Conservation (phyloP, 1,140 invertebrate species). For the Chymomyza costata region DNA sequence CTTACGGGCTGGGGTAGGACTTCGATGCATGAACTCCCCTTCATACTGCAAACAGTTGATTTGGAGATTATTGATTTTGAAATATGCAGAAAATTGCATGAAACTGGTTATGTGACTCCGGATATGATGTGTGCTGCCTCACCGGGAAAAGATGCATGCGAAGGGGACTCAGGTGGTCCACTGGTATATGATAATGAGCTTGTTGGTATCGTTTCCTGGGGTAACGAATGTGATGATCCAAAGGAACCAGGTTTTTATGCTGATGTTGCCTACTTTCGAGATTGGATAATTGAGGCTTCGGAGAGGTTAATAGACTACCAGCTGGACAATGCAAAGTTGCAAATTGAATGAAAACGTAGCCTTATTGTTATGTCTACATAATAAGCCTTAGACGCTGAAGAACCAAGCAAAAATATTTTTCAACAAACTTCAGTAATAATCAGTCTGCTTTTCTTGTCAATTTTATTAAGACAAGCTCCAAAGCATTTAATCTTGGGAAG, state of each 20-base stretch:
- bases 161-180: conserved; percentile 21
- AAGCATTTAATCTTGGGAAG: no score
- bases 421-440: no score
- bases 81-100: not conserved
- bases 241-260: conserved; percentile 83
- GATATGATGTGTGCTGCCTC: conserved; percentile 26
- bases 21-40: not conserved
- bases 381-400: no score
- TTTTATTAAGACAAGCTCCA: no score
- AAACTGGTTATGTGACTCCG: conserved; percentile 1
- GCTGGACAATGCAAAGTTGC: no score
- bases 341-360: no score
- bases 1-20: conserved; percentile 2
- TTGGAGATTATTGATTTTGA: not conserved
- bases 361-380: no score
- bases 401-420: no score
- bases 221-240: conserved; percentile 78
- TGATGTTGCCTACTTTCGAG: conserved; percentile 76
- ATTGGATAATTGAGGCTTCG: no score
- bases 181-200: conserved; percentile 12
- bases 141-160: conserved; percentile 16
- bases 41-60: not conserved
- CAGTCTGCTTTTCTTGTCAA: no score
- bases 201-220: conserved; percentile 28
- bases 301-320: no score